phyloP scores from a whole-genome alignment of 2,797 vertebrate genomes.

The Cephalopachus bancanus region DNA sequence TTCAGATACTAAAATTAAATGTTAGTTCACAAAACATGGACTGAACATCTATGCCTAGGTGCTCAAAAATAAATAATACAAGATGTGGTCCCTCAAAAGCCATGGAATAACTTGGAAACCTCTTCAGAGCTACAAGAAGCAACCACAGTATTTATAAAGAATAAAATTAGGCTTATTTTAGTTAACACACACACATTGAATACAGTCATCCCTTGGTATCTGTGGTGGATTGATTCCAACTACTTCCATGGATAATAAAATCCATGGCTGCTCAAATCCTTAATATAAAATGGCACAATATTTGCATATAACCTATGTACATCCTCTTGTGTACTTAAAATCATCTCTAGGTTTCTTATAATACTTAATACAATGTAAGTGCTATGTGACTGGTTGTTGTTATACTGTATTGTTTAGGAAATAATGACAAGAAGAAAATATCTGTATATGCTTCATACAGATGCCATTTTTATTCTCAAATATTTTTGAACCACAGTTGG shows the following conservation, averaged over 20 bases:
- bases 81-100: neutral
- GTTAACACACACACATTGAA: neutral
- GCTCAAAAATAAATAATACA: conserved; percentile 47
- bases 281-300: neutral
- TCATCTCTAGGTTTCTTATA: neutral
- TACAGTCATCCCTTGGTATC: neutral
- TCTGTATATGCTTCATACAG: neutral
- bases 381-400: neutral
- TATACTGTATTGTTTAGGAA: neutral
- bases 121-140: neutral
- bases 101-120: conserved; percentile 20
- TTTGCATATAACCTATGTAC: neutral
- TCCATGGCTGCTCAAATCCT: neutral
- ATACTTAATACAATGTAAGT: neutral
- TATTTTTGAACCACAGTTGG: neutral
- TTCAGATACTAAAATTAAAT: conserved; percentile 56
- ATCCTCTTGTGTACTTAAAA: neutral
- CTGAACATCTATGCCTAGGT: neutral
- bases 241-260: neutral
- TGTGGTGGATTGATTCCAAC: neutral
- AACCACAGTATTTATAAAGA: conserved; percentile 42
- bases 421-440: neutral
- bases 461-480: neutral
- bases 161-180: conserved; percentile 35
- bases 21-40: neutral